These are phyloP conservation scores for Pandemis heparana DNA, from an alignment of 2,888 invertebrate genomes.

Conservation along the genomic window DNA sequence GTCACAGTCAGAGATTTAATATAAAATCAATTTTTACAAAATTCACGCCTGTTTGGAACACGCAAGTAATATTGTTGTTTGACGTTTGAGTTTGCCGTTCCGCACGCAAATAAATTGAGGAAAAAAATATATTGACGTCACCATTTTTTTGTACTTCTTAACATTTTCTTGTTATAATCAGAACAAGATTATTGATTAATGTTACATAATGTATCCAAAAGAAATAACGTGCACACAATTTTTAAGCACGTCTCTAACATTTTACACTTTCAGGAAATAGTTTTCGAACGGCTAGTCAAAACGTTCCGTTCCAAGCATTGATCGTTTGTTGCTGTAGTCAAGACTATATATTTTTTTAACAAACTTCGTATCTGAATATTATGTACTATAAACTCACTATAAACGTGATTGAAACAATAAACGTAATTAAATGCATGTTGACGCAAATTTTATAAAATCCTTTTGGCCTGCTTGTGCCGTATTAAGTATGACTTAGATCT, in stretches of 20 bases:
- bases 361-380: too few relatives aligned
- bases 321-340: neutral
- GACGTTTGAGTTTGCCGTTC: constrained; percentile 55
- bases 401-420: too few relatives aligned
- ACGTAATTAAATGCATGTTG: too few relatives aligned
- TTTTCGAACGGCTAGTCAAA: constrained; percentile 10
- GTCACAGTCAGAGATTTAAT: constrained; percentile 45
- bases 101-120: constrained; percentile 40
- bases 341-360: neutral
- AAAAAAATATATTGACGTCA: neutral
- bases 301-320: constrained; percentile 20
- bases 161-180: neutral
- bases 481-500: too few relatives aligned
- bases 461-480: too few relatives aligned
- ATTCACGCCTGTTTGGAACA: constrained; percentile 65
- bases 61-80: constrained; percentile 57
- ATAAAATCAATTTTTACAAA: constrained; percentile 49
- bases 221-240: neutral
- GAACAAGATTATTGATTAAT: neutral
- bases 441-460: too few relatives aligned
- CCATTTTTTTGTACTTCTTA: neutral
- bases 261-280: neutral
- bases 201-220: neutral
- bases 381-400: too few relatives aligned
- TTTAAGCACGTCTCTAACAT: neutral